A percentile compares a stretch with the other conserved stretches of the same genome.
phyloP scores from a whole-genome alignment of 2,113 vertebrate species.

The Oncorhynchus tshawytscha region DNA sequence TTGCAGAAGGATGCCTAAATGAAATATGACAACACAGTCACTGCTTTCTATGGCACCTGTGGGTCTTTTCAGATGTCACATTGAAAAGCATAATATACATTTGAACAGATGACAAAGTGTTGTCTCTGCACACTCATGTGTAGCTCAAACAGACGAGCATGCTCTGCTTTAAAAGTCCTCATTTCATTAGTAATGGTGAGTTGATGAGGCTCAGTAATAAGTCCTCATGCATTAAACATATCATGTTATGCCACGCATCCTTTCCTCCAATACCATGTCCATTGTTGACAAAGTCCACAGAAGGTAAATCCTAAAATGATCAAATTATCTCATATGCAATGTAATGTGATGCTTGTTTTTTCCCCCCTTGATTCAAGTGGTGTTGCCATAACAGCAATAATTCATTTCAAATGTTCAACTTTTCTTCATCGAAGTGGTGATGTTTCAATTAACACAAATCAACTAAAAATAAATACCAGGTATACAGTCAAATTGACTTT shows the following conservation, averaged over 20 bases:
- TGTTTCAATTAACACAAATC: too few species aligned
- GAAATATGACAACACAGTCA: conserved; percentile 99
- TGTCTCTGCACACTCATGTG: conserved; percentile 84
- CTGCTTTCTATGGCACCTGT: conserved; percentile 98
- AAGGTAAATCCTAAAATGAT: too few species aligned
- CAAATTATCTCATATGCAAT: too few species aligned
- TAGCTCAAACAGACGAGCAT: conserved; percentile 50
- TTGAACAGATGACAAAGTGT: conserved; percentile 85
- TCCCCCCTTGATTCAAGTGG: too few species aligned
- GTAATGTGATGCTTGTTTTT: too few species aligned
- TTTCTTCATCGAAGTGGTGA: too few species aligned
- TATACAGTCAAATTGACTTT: too few species aligned
- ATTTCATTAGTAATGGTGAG: conserved; percentile 39
- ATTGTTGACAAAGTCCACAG: too few species aligned
- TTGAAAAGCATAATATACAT: conserved; percentile 65
- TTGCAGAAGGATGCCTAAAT: conserved; percentile 74
- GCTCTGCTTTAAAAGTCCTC: conserved; percentile 41
- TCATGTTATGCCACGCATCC: conserved; percentile 7
- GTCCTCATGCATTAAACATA: conserved; percentile 16
- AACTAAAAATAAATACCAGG: too few species aligned
- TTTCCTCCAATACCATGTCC: too few species aligned
- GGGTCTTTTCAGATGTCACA: conserved; percentile 97
- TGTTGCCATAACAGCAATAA: too few species aligned
- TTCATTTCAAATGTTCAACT: too few species aligned
- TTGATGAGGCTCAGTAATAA: conserved; percentile 10